Evolutionary conservation across 2,888 invertebrate species (phyloP), one percentile per base, ranked within the genome.

Genomic region (Sarcophaga rosellei): DNA sequence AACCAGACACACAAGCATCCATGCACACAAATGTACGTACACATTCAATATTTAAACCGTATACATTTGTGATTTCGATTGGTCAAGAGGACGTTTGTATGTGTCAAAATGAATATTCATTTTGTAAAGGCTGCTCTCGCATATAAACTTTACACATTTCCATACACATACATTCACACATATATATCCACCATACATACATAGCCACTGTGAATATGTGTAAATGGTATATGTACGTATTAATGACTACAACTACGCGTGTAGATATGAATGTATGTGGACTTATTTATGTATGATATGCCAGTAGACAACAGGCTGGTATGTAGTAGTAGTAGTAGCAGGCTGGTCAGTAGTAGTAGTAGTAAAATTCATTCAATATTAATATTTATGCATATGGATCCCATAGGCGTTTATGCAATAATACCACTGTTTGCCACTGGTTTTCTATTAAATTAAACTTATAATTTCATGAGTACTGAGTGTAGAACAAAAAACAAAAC

Each of bases 401-500:
- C 84, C 81, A 84, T 59, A 84, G 86, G 86, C 86, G 86, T 86
- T 86, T 86, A 86, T 86, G 86, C 84, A 86, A 86, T 84, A 86
- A 84, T 86, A 78, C 84, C 84, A 86, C 75, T 84, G 77, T 86
- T 86, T 70, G 84, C 84, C 78, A 86, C 84, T 86, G 86, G 84
- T 86, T 81, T 82, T 83, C 73, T 73, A 86, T 86, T 81, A 78
- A 81, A 86, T 86, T 86, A 86, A 86, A 86, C 77, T 86, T 81
- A 81, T 75, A 81, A 86, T 70, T 78, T 86, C 66, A 66, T 78
- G 65, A 65, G 35, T 35, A 8, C 35, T 35, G 35, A 8, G 35
- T 35, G 35, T 35, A 69, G 57, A 74, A 35, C 69, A 23, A 65
- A 68, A 63, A 35, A 65, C 4, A 44, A 44, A 65, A 35, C n/a